These are phyloP conservation scores for Myrmophylax atrothorax DNA, from an alignment of 2,113 vertebrate species.

Conservation along the genomic window DNA sequence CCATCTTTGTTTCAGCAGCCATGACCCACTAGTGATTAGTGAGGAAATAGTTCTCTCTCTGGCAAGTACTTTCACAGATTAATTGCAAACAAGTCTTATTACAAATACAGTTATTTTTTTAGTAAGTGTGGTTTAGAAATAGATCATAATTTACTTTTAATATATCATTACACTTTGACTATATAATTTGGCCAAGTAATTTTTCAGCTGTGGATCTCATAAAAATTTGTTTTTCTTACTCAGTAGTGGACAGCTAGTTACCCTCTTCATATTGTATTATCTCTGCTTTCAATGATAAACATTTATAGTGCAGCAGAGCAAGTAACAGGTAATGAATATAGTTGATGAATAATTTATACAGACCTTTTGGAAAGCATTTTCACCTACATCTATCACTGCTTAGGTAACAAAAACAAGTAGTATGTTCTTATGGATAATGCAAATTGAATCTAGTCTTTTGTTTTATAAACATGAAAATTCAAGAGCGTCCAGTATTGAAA, in stretches of 20 bases:
- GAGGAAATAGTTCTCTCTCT: background rate
- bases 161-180: background rate
- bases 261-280: background rate
- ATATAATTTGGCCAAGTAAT: background rate
- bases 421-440: background rate
- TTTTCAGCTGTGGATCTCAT: background rate
- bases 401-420: background rate
- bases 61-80: background rate
- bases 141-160: background rate
- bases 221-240: background rate
- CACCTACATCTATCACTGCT: background rate
- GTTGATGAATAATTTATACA: background rate
- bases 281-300: background rate
- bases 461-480: background rate
- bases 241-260: background rate
- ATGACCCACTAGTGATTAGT: background rate
- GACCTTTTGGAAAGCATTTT: slow-evolving; percentile 2
- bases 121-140: background rate
- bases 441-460: background rate
- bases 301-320: background rate
- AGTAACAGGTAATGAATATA: background rate
- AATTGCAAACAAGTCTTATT: background rate
- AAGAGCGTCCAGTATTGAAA: background rate
- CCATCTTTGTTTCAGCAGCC: background rate
- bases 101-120: background rate